phyloP scores from a whole-genome alignment of 30 jellyfish, hydroid and myxozoan species.

The Aurelia sp. region DNA sequence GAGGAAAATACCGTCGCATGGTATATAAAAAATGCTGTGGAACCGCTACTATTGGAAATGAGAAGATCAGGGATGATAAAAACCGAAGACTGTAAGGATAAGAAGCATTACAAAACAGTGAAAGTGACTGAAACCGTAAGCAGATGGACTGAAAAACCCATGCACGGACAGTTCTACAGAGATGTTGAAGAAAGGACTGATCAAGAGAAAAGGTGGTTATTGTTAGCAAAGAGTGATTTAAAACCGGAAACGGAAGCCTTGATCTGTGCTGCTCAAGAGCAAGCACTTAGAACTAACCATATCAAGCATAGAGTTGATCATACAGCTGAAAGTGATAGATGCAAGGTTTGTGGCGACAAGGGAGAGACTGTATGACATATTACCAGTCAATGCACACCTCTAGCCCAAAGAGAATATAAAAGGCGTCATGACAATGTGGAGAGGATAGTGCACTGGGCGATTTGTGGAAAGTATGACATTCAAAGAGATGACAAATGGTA shows the following conservation, averaged over 20 bases:
- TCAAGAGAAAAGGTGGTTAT: conserved; percentile 10
- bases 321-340: background rate
- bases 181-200: background rate
- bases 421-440: no score
- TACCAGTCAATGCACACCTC: background rate
- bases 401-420: background rate
- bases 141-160: background rate
- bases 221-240: conserved; percentile 19
- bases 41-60: background rate
- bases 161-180: conserved; percentile 15
- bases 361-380: conserved; percentile 31
- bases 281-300: conserved; percentile 20
- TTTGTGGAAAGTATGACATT: no score
- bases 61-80: background rate
- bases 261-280: conserved; percentile 12
- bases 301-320: background rate
- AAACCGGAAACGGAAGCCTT: conserved; percentile 1
- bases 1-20: conserved; percentile 11
- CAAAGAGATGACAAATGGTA: no score
- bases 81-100: background rate
- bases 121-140: background rate
- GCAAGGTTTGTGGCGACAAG: conserved; percentile 6
- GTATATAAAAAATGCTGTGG: background rate
- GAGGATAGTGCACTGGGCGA: no score
- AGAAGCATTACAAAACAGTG: background rate